Base-by-base conservation (phyloP, 2,888 invertebrate genomes). In the Achlya flavicornis region DNA sequence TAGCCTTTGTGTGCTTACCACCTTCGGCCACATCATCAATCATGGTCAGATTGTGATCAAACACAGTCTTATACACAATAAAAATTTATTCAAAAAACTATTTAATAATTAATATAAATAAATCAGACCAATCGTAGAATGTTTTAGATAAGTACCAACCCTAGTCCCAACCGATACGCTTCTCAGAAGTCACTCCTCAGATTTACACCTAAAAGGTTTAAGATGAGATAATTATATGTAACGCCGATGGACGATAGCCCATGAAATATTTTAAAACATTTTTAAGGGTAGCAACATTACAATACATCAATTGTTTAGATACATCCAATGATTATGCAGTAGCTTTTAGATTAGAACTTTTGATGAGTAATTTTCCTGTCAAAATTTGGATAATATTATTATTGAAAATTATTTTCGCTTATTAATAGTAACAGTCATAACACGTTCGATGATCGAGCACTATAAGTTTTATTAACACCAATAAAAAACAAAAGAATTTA, bases 171-270 rank as follows among this genome's bases (percentile, higher is more conserved):
- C 70, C 75, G 81, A 81, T 85, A 84, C 77, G 80, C 80, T 92
- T 92, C 93, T 93, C 78, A 89, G 91, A 93, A 93, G 85, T 88
- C 81, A 88, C 86, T 87, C 78, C 81, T 84, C 78, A 81, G 76
- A 79, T 88, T 83, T 83, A 82, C 87, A 86, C 81, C 83, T 93
- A 93, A 93, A 93, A 93, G 93, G 92, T 93, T 93, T 92, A 91
- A 82, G 93, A 93, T 91, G 91, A 87, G 89, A 90, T 93, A 93
- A 93, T 93, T 93, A 93, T 84, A 90, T 77, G 88, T 87, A 88
- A 87, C 81, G 82, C 81, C 67, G 78, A 70, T 75, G 78, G 83
- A 84, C 85, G 88, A 87, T 87, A 86, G 85, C 79, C 35, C 19
- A 60, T 26, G 74, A 77, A 74, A 78, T 74, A 68, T 72, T 79